These are phyloP conservation scores for Speoplatyrhinus poulsoni DNA, from an alignment of 2,113 vertebrate species.

Conservation along the genomic window DNA sequence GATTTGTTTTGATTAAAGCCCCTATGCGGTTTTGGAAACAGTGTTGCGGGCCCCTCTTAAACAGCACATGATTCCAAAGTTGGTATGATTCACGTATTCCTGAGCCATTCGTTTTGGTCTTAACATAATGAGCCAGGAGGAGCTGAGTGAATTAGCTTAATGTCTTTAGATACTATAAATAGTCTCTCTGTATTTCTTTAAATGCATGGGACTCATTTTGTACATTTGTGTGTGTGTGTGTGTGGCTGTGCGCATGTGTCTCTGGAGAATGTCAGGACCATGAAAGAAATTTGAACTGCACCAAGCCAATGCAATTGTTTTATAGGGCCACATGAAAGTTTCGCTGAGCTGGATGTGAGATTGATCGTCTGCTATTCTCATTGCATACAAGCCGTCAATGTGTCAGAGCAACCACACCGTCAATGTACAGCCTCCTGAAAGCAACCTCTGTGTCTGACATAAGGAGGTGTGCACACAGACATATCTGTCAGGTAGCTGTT, in stretches of 20 bases:
- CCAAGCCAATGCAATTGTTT: slow-evolving; percentile 37
- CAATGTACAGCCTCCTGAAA: not conserved
- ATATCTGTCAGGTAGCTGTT: too few relatives aligned
- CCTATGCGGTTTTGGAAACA: slow-evolving; percentile 50
- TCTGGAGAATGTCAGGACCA: too few relatives aligned
- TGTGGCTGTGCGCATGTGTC: slow-evolving; percentile 5
- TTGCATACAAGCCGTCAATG: slow-evolving; percentile 44
- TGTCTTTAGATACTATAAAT: slow-evolving; percentile 61
- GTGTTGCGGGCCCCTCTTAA: slow-evolving; percentile 28
- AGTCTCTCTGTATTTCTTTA: slow-evolving; percentile 40
- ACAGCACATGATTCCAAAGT: slow-evolving; percentile 43
- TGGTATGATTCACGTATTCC: slow-evolving; percentile 4
- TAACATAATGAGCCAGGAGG: slow-evolving; percentile 28
- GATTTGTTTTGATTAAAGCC: slow-evolving; percentile 49
- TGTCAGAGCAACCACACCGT: not conserved
- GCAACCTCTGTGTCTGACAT: too few relatives aligned
- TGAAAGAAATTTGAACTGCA: too few relatives aligned
- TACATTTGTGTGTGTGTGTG: slow-evolving; percentile 31
- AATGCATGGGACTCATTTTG: slow-evolving; percentile 62
- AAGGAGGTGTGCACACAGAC: too few relatives aligned
- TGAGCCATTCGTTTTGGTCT: slow-evolving; percentile 18
- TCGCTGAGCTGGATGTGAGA: slow-evolving; percentile 12
- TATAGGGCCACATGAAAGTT: slow-evolving; percentile 72
- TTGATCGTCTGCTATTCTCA: slow-evolving; percentile 60
- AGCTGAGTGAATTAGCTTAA: slow-evolving; percentile 27